A percentile compares a stretch with the other conserved stretches of the same genome.
Conservation (phyloP, 2,888 invertebrate species). For the Nephrotoma appendiculata region DNA sequence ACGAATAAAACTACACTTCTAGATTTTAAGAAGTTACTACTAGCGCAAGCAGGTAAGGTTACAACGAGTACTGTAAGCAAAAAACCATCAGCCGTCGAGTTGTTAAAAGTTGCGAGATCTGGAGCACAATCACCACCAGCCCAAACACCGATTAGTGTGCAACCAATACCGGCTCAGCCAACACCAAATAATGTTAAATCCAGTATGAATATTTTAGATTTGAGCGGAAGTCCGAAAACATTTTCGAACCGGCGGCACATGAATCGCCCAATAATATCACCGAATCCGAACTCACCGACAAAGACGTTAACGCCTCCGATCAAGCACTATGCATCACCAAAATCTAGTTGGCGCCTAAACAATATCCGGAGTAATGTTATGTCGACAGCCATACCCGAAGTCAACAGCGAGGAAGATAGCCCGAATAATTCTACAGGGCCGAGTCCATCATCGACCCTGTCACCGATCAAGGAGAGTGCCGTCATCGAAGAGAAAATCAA, state of each 20-base stretch:
- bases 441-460: slow-evolving; percentile 17
- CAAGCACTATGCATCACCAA: slow-evolving; percentile 49
- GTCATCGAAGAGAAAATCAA: slow-evolving; percentile 22
- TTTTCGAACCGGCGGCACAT: slow-evolving; percentile 47
- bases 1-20: slow-evolving; percentile 61
- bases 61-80: slow-evolving; percentile 33
- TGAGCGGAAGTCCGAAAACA: slow-evolving; percentile 56
- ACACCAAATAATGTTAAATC: slow-evolving; percentile 19
- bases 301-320: slow-evolving; percentile 27
- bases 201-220: slow-evolving; percentile 48
- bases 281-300: slow-evolving; percentile 38
- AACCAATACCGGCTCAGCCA: slow-evolving; percentile 6
- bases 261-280: slow-evolving; percentile 31
- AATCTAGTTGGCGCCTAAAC: slow-evolving; percentile 57
- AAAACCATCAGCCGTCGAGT: slow-evolving; percentile 63
- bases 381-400: slow-evolving; percentile 75
- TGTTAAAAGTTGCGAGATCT: slow-evolving; percentile 29
- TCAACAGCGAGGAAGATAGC: slow-evolving; percentile 63
- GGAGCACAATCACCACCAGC: neutral
- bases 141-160: neutral
- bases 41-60: slow-evolving; percentile 59
- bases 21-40: slow-evolving; percentile 68
- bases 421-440: slow-evolving; percentile 43
- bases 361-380: slow-evolving; percentile 69
- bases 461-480: slow-evolving; percentile 9